Percentiles rank a stretch among this genome's conserved stretches.
phyloP scores from a whole-genome alignment of 1,140 invertebrate species.

The Drosophila virilis region DNA sequence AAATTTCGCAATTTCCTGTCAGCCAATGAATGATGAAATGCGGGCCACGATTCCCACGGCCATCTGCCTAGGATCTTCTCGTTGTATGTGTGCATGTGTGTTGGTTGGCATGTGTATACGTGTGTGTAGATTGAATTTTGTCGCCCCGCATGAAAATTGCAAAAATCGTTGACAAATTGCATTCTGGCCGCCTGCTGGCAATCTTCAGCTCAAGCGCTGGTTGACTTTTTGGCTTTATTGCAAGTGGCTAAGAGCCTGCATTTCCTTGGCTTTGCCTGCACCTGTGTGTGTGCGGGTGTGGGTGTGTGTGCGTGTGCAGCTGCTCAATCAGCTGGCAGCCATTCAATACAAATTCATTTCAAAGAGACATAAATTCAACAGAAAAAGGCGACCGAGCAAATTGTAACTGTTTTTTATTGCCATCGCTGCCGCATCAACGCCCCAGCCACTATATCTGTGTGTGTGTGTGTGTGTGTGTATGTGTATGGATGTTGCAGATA shows the following conservation, averaged over 20 bases:
- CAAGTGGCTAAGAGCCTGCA: conserved; percentile 38
- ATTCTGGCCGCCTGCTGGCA: conserved; percentile 47
- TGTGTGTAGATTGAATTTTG: conserved; percentile 65
- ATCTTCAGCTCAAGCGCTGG: conserved; percentile 5
- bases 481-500: conserved; percentile 45
- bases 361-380: conserved; percentile 63
- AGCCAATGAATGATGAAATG: conserved; percentile 55
- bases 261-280: conserved; percentile 19
- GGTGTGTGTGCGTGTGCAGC: conserved; percentile 12
- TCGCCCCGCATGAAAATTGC: conserved; percentile 66
- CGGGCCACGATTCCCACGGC: conserved; percentile 29
- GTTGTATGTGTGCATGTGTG: conserved; percentile 13
- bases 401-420: conserved; percentile 73
- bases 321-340: conserved; percentile 46
- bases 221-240: conserved; percentile 59
- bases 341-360: conserved; percentile 76
- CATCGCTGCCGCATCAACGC: conserved; percentile 53
- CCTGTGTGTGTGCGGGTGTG: background rate
- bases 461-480: conserved; percentile 12
- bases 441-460: conserved; percentile 11
- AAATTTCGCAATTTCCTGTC: conserved; percentile 69
- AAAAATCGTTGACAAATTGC: conserved; percentile 81
- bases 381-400: conserved; percentile 58
- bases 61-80: background rate
- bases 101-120: conserved; percentile 4